Evolutionary conservation across 64 coral and sea anemone species (phyloP).

Genomic region (Hydrozoanthus tunicans): DNA sequence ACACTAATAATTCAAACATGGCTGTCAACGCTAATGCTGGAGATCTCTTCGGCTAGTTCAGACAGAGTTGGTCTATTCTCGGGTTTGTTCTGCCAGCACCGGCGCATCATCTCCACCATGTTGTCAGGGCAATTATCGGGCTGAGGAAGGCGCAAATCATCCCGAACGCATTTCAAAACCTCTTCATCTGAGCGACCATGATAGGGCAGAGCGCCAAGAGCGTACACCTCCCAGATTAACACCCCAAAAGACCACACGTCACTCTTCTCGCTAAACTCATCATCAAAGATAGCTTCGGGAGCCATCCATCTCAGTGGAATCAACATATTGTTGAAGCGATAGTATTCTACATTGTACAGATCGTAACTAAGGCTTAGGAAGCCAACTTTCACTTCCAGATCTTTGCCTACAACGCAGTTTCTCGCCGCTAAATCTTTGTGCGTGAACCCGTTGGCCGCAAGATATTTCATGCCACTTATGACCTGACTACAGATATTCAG

Average conservation of each 20-base stretch:
- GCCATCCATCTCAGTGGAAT: constrained; percentile 98
- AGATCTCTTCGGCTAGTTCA: constrained; percentile 73
- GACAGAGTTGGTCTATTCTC: constrained; percentile 65
- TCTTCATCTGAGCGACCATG: constrained; percentile 83
- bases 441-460: constrained; percentile 61
- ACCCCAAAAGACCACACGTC: constrained; percentile 96
- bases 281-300: constrained; percentile 91
- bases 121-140: constrained; percentile 90
- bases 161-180: constrained; percentile 83
- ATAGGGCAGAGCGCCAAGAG: constrained; percentile 78
- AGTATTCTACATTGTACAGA: constrained; percentile 84
- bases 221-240: constrained; percentile 95
- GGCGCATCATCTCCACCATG: constrained; percentile 75
- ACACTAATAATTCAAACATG: constrained; percentile 71
- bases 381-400: constrained; percentile 87
- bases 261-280: constrained; percentile 88
- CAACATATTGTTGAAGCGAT: constrained; percentile 79
- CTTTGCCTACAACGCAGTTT: constrained; percentile 89
- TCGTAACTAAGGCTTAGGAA: constrained; percentile 94
- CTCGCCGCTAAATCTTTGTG: constrained; percentile 97
- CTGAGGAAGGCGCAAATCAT: constrained; percentile 90
- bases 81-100: constrained; percentile 85
- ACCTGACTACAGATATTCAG: constrained; percentile 77
- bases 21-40: constrained; percentile 70
- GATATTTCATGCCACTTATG: constrained; percentile 89